Evolutionary conservation across 2,113 vertebrate genomes (phyloP).

Genomic region (Phyllostomus hastatus): DNA sequence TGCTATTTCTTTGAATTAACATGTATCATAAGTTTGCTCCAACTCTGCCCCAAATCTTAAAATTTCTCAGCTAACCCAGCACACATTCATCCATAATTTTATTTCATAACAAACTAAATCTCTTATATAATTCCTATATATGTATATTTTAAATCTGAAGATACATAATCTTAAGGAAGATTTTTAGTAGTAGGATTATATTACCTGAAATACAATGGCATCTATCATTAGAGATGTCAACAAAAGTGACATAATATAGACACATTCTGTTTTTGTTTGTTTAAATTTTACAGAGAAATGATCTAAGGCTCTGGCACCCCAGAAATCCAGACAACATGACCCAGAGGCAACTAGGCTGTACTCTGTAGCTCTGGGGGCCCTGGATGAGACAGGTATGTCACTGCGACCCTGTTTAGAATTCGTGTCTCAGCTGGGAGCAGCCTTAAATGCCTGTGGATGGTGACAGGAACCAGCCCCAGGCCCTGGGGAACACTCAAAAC

Average conservation of each 20-base stretch:
- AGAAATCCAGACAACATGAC: rapidly evolving
- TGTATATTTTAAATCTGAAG: not conserved
- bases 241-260: rapidly evolving
- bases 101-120: rapidly evolving
- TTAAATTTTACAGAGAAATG: rapidly evolving
- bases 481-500: not conserved
- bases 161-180: not conserved
- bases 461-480: not conserved
- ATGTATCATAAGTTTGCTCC: rapidly evolving
- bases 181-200: rapidly evolving
- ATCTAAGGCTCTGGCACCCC: rapidly evolving
- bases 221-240: not conserved
- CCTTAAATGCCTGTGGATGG: rapidly evolving
- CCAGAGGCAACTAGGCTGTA: rapidly evolving
- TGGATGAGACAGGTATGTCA: rapidly evolving
- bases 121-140: not conserved
- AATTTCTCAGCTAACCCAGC: no score
- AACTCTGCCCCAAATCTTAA: not conserved
- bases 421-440: rapidly evolving
- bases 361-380: rapidly evolving
- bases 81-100: rapidly evolving
- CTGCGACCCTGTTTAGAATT: not conserved
- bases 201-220: rapidly evolving
- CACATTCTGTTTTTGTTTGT: rapidly evolving
- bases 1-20: rapidly evolving